These are phyloP conservation scores for Cephus nigrinus DNA, from an alignment of 2,888 invertebrate genomes.

Conservation along the genomic window DNA sequence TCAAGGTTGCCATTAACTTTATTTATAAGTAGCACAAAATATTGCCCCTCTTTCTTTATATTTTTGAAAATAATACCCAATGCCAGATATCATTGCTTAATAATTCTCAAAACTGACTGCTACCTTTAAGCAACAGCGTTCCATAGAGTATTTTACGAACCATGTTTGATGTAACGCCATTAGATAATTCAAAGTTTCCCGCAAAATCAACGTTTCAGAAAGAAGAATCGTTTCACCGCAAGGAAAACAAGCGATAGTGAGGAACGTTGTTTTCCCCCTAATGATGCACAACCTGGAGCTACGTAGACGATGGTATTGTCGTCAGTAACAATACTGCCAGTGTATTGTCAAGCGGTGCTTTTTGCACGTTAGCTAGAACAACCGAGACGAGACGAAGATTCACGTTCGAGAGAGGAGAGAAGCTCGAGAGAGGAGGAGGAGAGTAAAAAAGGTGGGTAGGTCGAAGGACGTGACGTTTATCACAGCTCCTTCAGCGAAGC, in stretches of 20 bases:
- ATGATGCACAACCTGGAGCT: not conserved
- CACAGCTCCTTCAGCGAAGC: not conserved
- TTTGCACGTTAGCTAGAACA: not conserved
- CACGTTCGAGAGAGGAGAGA: not conserved
- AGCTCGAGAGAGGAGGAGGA: not conserved
- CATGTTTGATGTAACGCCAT: not conserved
- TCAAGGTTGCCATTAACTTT: not conserved
- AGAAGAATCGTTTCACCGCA: not conserved
- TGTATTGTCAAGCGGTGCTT: not conserved
- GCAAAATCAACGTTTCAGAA: not conserved
- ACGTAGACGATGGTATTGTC: constrained; percentile 1
- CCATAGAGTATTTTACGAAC: not conserved
- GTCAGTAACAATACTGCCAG: not conserved
- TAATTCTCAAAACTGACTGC: not conserved
- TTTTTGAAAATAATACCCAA: not conserved
- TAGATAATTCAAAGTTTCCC: not conserved
- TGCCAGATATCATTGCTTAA: not conserved
- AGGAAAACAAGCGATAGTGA: not conserved
- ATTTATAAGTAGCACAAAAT: not conserved
- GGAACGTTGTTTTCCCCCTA: not conserved
- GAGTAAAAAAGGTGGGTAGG: not conserved
- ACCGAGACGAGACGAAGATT: not conserved
- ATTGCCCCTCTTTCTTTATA: not conserved
- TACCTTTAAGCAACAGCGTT: not conserved
- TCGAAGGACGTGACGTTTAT: not conserved